Conservation (phyloP, 2,113 vertebrate species). For the Collichthys lucidus region DNA sequence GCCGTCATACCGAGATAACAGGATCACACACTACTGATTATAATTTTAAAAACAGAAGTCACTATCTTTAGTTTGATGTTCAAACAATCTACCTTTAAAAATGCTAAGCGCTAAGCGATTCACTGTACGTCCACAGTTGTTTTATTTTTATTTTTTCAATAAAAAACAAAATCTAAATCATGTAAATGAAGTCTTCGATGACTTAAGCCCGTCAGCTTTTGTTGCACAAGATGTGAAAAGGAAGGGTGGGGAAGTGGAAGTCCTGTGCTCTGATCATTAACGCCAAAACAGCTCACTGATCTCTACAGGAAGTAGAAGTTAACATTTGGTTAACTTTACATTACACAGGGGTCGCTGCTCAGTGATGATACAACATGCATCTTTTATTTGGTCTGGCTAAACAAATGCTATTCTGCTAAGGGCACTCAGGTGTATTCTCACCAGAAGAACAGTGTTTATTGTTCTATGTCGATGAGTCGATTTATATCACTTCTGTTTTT, state of each 20-base stretch:
- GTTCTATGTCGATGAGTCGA: neutral
- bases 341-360: neutral
- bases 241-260: slow-evolving; percentile 63
- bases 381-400: too few species aligned
- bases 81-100: neutral
- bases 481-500: slow-evolving; percentile 6
- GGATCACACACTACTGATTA: neutral
- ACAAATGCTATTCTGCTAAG: too few species aligned
- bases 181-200: neutral
- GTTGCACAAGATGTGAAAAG: slow-evolving; percentile 41
- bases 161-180: neutral
- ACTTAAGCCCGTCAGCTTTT: neutral
- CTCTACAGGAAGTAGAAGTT: slow-evolving; percentile 6
- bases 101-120: too few species aligned
- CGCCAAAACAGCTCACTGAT: neutral
- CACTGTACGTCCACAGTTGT: neutral
- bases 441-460: neutral
- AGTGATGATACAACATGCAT: neutral
- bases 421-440: neutral
- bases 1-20: slow-evolving; percentile 1
- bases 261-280: slow-evolving; percentile 13
- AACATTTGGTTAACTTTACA: neutral
- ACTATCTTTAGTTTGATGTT: neutral
- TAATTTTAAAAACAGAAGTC: slow-evolving; percentile 44
- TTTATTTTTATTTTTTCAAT: neutral